A percentile compares a stretch with the other conserved stretches of the same genome.
These are phyloP conservation scores for Malaclemys terrapin DNA, from an alignment of 2,113 vertebrate species.

Conservation along the genomic window DNA sequence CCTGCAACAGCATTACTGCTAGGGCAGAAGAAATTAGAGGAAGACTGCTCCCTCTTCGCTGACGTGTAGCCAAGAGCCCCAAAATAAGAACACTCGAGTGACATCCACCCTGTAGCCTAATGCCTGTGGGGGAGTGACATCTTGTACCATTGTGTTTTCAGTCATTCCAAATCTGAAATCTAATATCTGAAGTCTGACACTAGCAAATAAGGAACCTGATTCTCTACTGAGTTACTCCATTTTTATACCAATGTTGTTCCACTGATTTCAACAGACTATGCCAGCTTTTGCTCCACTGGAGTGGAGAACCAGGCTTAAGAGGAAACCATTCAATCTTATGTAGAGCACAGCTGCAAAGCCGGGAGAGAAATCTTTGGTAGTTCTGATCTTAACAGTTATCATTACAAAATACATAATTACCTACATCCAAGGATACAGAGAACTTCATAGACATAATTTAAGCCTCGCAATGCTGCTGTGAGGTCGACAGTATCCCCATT, in stretches of 20 bases:
- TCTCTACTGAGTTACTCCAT: not conserved
- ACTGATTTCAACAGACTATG: not conserved
- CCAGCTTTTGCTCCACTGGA: not conserved
- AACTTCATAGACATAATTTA: not conserved
- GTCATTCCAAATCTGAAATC: not conserved
- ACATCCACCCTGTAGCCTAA: not conserved
- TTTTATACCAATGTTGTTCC: not conserved
- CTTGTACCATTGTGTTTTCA: not conserved
- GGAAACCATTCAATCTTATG: not conserved
- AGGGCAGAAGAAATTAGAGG: constrained; percentile 39
- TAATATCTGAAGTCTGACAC: not conserved
- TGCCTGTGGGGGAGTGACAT: not conserved
- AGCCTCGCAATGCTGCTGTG: not conserved
- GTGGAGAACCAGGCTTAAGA: not conserved
- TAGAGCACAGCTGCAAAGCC: not conserved
- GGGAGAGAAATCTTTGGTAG: not conserved
- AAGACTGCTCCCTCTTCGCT: not conserved
- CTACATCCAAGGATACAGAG: not conserved
- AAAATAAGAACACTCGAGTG: constrained; percentile 43
- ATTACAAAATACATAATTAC: not conserved
- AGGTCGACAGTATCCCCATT: not conserved
- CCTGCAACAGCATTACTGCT: constrained; percentile 9
- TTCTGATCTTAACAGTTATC: not conserved
- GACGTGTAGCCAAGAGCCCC: constrained; percentile 41
- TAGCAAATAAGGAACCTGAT: not conserved